Base-by-base conservation (phyloP, 2,113 vertebrate species). In the Aleadryas rufinucha region DNA sequence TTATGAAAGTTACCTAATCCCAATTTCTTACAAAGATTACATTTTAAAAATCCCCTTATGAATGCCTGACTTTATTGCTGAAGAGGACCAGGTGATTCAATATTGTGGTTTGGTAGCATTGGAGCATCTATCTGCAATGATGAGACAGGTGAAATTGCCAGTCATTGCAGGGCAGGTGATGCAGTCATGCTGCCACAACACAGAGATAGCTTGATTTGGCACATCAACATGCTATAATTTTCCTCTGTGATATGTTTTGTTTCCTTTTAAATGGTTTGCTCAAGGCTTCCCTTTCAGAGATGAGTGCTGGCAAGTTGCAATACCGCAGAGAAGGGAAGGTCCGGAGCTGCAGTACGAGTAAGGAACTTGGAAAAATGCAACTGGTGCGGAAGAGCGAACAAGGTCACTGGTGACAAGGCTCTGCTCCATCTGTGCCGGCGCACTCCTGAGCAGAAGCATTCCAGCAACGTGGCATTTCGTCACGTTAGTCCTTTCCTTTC, bases 331-430 rank as follows among this genome's bases (percentile, higher is more conserved):
- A 90, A 85, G 65, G 83, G 88, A 92, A 96, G 81, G 93, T 96
- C 96, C 91, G 0, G 85, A 94, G 91, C 76, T 91, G 84, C 93
- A 84, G 65, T 14, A 91, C 75, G 75, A 97, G 68, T 53, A 88
- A 90, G 89, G 78, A 94, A 91, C 92, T 95, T 84, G 79, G 92
- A 83, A 96, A 96, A 91, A 84, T 57, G 82, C 93, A 96, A 92
- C 92, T 96, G 97, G 96, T 97, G 96, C 90, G 82, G 95, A 97
- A 97, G 94, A 97, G 57, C 13, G 61, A 96, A 54, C 96, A 97
- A 97, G 92, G 95, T 97, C 96, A 95, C 94, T 93, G 86, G 96
- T 97, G 96, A 97, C 91, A 90, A 61, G 53, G 86, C 87, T 95
- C 72, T 70, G 65, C 93, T 97, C 97, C 97, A 97, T 97, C 96